Base-by-base conservation (phyloP, 2,797 vertebrate genomes). In the Neosalanx taihuensis region DNA sequence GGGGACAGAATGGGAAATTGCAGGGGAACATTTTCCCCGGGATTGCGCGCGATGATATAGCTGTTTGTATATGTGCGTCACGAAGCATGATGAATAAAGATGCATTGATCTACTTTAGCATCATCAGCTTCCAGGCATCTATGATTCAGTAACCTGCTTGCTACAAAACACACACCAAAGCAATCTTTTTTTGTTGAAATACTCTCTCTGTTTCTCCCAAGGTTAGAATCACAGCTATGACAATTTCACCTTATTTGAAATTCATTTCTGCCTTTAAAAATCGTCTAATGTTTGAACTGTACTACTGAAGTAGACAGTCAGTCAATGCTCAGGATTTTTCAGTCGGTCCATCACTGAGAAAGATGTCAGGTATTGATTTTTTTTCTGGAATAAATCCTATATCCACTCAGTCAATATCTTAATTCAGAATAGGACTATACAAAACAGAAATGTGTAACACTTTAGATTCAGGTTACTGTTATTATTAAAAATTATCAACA, bases 141-240 rank as follows among this genome's bases (percentile, higher is more conserved):
- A 13, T 46, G 41, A 46, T 46, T 46, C 10, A 3, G 41, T 46
- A 46, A 46, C 41, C 51, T 56, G 51, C n/a, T 5, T 56, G 51
- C 6, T n/a, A n/a, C 18, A 85, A 81, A 83, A 86, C 84, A 81
- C 72, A 53, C 4, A 2, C 33, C 29, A 70, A 76, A 72, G 17
- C 15, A 56, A n/a, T 17, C 18, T 56, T 17, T 56, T 46, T 5
- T 17, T n/a, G 18, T 17, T 56, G 51, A 10, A 12, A 23, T 26
- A 60, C 58, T 60, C 20, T 60, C 10, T 26, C 26, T 60, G 58
- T 4, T 29, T 59, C 23, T 59, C 49, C 49, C 18, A 56, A n/a
- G 15, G 18, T n/a, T 17, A 18, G 51, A 56, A 56, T 17, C 51
- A 18, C 51, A 56, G 18, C 18, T 18, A n/a, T 13, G 10, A 9